Base-by-base conservation (phyloP, 2,113 vertebrate genomes). In the Heloderma charlesbogerti region DNA sequence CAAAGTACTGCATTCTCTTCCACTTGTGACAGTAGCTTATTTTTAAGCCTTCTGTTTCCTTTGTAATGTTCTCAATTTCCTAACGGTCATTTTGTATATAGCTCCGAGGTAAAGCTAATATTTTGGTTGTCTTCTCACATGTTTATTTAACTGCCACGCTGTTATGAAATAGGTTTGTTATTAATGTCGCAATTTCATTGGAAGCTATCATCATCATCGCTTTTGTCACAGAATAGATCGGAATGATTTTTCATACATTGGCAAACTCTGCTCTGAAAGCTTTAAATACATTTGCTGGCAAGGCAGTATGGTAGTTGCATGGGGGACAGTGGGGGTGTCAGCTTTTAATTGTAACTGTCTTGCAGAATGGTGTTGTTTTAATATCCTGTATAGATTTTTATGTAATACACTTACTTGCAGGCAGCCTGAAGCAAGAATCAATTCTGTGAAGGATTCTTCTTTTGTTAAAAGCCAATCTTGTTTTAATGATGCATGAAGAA, bases 401-500 rank as follows among this genome's bases (percentile, higher is more conserved):
- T 99, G 99, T 99, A 99, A 99, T 99, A 99, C 99, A 99, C 98
- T 99, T 99, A 99, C 99, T 99, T 97, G 98, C 98, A 99, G 98
- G 98, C 98, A 98, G 99, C 99, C 99, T 94, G 97, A 97, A 99
- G 99, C 99, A 98, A 99, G 99, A 99, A 99, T 99, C 99, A 99
- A 99, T 99, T 98, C 98, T 98, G 98, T 98, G 98, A 98, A 99
- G 98, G 98, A 98, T 98, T 98, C 99, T 98, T 98, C 98, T 99
- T 99, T 99, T 99, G 99, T 99, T 99, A 99, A 99, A 99, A 99
- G 99, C 98, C 99, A 99, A 99, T 99, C 99, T 99, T 98, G 99
- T 99, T 99, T 99, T 99, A 99, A 99, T 99, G 99, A 99, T 99
- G 99, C 99, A 99, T 99, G 99, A 99, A 99, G 99, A 99, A 99